Evolutionary conservation across 35 echinoderm and acorn worm species (phyloP).

Genomic region (Acanthaster planci): DNA sequence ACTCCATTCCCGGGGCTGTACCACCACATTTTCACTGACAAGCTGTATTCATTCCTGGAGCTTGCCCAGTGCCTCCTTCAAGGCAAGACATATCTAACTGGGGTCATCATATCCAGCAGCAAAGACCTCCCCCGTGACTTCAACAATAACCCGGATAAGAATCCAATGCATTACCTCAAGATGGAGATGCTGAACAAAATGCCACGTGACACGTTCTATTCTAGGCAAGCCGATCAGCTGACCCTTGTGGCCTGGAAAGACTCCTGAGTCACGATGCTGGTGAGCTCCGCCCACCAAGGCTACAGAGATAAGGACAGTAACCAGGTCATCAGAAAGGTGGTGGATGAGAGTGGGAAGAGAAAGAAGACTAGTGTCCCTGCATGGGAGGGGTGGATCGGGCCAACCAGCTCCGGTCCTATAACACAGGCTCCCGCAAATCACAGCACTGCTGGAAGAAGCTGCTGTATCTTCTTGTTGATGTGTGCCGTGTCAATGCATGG

Average conservation of each 20-base stretch:
- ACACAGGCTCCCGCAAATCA: too few relatives aligned
- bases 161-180: not conserved
- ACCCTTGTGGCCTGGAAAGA: conserved; percentile 30
- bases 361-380: not conserved
- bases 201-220: conserved; percentile 12
- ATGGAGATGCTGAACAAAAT: not conserved
- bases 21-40: conserved; percentile 51
- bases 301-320: not conserved
- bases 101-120: conserved; percentile 7
- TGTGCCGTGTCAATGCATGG: not conserved
- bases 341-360: not conserved
- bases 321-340: not conserved
- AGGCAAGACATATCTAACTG: conserved; percentile 32
- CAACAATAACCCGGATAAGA: not conserved
- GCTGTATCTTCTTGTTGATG: too few relatives aligned
- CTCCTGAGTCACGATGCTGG: not conserved
- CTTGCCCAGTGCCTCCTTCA: conserved; percentile 26
- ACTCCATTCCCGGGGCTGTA: not conserved
- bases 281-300: conserved; percentile 39
- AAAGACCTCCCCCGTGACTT: conserved; percentile 33
- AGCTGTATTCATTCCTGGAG: conserved; percentile 35
- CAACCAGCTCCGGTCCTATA: too few relatives aligned
- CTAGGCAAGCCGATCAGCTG: conserved; percentile 8
- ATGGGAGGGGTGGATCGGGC: too few relatives aligned
- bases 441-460: too few relatives aligned